These are phyloP conservation scores for Furcifer pardalis DNA, from an alignment of 2,797 vertebrate species.

Conservation along the genomic window DNA sequence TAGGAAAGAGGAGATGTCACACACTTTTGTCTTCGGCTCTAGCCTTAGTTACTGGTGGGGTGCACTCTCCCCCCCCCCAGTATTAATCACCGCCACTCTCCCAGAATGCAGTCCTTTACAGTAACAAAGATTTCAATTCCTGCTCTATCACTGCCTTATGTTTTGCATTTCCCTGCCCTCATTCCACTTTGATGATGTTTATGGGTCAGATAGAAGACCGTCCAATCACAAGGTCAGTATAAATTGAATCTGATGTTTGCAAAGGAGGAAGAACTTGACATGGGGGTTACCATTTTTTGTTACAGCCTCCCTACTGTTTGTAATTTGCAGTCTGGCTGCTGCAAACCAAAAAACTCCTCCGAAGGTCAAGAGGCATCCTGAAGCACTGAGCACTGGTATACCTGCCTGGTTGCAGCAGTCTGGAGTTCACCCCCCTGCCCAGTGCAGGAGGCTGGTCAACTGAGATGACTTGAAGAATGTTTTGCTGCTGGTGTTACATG, in stretches of 20 bases:
- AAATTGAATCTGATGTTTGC: not conserved
- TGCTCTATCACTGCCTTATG: not conserved
- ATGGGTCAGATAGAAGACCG: not conserved
- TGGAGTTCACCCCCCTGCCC: too few relatives aligned
- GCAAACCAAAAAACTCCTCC: too few relatives aligned
- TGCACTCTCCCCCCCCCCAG: too few relatives aligned
- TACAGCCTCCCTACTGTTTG: not conserved
- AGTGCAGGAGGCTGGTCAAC: too few relatives aligned
- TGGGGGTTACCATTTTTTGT: not conserved
- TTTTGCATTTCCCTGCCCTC: not conserved
- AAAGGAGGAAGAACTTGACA: not conserved
- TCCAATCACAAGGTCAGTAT: not conserved
- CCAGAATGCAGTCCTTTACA: not conserved
- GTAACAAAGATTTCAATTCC: not conserved
- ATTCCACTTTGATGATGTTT: not conserved
- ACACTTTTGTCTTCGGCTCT: not conserved
- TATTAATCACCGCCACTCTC: not conserved
- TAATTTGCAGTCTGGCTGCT: not conserved
- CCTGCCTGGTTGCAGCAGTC: too few relatives aligned
- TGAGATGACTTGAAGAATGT: too few relatives aligned
- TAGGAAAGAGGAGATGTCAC: not conserved
- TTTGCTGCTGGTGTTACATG: too few relatives aligned
- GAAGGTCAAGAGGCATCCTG: too few relatives aligned
- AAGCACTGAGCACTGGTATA: not conserved
- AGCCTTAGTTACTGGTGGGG: not conserved